Evolutionary conservation across 2,113 vertebrate genomes (phyloP), one percentile per base, ranked within the genome.

Genomic region (Aspidoscelis tigris): DNA sequence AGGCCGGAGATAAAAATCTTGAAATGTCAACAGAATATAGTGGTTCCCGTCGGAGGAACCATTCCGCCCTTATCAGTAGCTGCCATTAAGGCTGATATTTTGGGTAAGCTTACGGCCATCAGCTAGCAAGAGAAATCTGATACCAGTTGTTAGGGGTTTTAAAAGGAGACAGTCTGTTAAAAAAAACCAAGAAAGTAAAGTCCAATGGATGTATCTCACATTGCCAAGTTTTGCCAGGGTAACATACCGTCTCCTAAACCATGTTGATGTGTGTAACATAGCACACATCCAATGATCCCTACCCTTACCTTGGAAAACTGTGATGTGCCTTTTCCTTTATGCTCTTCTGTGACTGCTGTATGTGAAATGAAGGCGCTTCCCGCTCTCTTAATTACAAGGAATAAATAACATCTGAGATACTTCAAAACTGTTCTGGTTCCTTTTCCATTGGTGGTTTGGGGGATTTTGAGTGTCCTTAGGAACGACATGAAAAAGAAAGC

Each of bases 401-500:
- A 94, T 94, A 94, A 94, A 94, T 90, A 87, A 76, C 87, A 91
- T 89, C 85, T 87, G 87, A 87, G 87, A 90, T 89, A 82, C 86
- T 78, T 61, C 85, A 41, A 20, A 78, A 70, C 7, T 20, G 26
- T 9, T 78, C 18, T 44, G 39, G 55, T 47, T 21, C 20, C 65
- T 43, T 41, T 18, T 66, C 68, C 3, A 16, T 64, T 2, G 4
- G 55, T 22, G 5, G 47, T 20, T 21, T 47, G 20, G 41, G 73
- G 44, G 26, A 4, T 10, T 44, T 43, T 16, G 3, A 8, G 22
- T 73, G 20, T 9, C 18, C 58, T 4, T 4, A 16, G 4, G 58
- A 4, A 61, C 18, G 58, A 16, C 14, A 18, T 55, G 14, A 14
- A 14, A 14, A 12, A 18, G 58, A 18, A 18, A 18, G 18, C 12